These are phyloP conservation scores for Monopterus albus DNA, from an alignment of 2,113 vertebrate genomes.

Conservation along the genomic window DNA sequence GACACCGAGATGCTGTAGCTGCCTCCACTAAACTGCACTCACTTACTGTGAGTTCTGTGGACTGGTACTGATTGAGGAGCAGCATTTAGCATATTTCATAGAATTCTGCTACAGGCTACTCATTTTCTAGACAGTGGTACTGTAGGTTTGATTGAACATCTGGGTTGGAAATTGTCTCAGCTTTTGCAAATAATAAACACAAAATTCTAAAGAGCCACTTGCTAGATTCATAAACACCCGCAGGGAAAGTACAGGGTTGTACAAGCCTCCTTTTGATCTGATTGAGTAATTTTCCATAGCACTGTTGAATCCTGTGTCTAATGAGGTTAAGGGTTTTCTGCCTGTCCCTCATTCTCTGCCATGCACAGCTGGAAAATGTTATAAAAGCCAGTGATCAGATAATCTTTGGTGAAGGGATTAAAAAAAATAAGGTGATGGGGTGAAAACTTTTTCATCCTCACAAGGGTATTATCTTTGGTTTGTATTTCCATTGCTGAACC, in stretches of 20 bases:
- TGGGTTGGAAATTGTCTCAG: slow-evolving; percentile 14
- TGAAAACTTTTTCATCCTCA: slow-evolving; percentile 32
- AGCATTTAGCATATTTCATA: slow-evolving; percentile 39
- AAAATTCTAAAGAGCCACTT: slow-evolving; percentile 27
- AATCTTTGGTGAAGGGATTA: slow-evolving; percentile 49
- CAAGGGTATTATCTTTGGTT: slow-evolving; percentile 39
- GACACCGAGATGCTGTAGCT: slow-evolving; percentile 18
- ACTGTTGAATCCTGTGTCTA: slow-evolving; percentile 57
- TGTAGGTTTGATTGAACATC: slow-evolving; percentile 52
- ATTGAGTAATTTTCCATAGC: slow-evolving; percentile 51
- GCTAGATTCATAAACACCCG: not conserved
- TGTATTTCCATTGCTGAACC: slow-evolving; percentile 16
- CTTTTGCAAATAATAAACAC: slow-evolving; percentile 14
- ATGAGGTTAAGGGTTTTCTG: slow-evolving; percentile 63
- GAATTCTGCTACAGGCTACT: slow-evolving; percentile 5
- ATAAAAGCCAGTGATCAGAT: slow-evolving; percentile 52
- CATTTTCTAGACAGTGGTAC: slow-evolving; percentile 7
- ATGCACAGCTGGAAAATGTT: slow-evolving; percentile 37
- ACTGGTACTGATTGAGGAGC: slow-evolving; percentile 34
- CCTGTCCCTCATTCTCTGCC: slow-evolving; percentile 40
- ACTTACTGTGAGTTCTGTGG: slow-evolving; percentile 13
- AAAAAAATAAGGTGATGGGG: too few species aligned
- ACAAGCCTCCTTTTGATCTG: slow-evolving; percentile 12
- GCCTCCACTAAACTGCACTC: slow-evolving; percentile 29
- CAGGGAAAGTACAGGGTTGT: not conserved